Evolutionary conservation across 2,888 invertebrate genomes (phyloP), one percentile per base, ranked within the genome.

Genomic region (Venustoraphidia nigricollis): DNA sequence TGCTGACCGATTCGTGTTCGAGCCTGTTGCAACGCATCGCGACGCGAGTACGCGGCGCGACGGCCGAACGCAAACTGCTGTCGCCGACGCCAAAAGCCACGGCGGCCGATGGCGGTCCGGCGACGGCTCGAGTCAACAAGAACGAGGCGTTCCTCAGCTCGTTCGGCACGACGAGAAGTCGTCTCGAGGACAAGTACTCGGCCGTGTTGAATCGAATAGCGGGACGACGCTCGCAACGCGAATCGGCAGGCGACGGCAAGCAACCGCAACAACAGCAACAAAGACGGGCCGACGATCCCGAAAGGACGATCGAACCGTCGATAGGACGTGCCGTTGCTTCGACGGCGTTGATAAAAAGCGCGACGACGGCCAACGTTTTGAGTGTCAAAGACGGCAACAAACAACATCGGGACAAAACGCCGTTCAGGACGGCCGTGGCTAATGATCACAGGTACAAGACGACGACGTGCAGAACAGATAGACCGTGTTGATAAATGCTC

Each of bases 1-100:
- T 91, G 59, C 71, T 91, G 57, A 83, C 83, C 57, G 90, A 91
- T 64, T 88, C 89, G 57, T 91, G 88, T 68, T 84, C 86, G 60
- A 90, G 79, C 68, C 75, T 91, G 56, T 75, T 91, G 59, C 88
- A 88, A 63, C 76, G 88, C 55, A 72, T 91, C 59, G 74, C 78
- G 9, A 83, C 81, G 36, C 76, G 83, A 53, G 77, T 77, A 44
- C 77, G 89, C 52, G 85, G 85, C 45, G 80, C 69, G 9, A 61
- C 64, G 8, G 55, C 56, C 38, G 68, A 68, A 67, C 58, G 68
- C 62, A 57, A 69, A 71, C 48, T 27, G 27, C 45, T 27, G 36
- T 45, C 45, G 17, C 36, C 27, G 41, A 35, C 46, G 47, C 37
- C 35, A 38, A 50, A 41, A 14, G 36, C 17, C 38, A 46, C 36